Evolutionary conservation across 1,140 invertebrate genomes (phyloP), one percentile per base, ranked within the genome.

Genomic region (Mylabris phalerata): DNA sequence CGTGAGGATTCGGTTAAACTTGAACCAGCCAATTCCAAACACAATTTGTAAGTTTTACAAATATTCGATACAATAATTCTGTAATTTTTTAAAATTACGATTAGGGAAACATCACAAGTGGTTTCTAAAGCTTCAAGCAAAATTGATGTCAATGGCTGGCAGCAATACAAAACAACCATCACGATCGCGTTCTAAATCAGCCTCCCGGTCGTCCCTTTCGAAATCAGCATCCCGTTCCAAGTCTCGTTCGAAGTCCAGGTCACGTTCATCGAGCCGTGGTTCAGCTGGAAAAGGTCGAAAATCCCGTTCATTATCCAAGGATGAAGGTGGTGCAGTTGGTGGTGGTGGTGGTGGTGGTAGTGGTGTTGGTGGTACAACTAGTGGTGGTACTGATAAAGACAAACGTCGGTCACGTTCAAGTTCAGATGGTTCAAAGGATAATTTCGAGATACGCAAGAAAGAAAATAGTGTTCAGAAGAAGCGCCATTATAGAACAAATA

Each of bases 401-500:
- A 75, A 76, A 11, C 71, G 75, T 4, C 57, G 66, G 9, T 69
- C 70, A 24, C 64, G 76, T 6, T 77, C 69, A 6, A 68, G 62
- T 60, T 71, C 69, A 3, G 38, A 55, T 10, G 59, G 63, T 3
- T 73, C 71, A 2, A 77, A 83, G 58, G 78, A 81, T n/a, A 82
- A 85, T 62, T 87, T 88, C 69, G 86, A 88, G 68, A 85, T 88
- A 57, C 76, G 81, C 4, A 86, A 84, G 61, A 89, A 88, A 64
- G 87, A 89, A 67, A 82, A 88, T 59, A 88, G 87, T 47, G 81
- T 90, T 6, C 87, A 90, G 68, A 87, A 88, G 42, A 89, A 89
- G 63, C 77, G 92, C 25, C 90, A 93, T 50, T 94, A 94, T 68
- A 80, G 92, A 7, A 92, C 90, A 48, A 92, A 92, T 67, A 88